A percentile compares a stretch with the other conserved stretches of the same genome.
phyloP scores from a whole-genome alignment of 92 coral and sea anemone genomes.

The Palythoa heliodiscus region DNA sequence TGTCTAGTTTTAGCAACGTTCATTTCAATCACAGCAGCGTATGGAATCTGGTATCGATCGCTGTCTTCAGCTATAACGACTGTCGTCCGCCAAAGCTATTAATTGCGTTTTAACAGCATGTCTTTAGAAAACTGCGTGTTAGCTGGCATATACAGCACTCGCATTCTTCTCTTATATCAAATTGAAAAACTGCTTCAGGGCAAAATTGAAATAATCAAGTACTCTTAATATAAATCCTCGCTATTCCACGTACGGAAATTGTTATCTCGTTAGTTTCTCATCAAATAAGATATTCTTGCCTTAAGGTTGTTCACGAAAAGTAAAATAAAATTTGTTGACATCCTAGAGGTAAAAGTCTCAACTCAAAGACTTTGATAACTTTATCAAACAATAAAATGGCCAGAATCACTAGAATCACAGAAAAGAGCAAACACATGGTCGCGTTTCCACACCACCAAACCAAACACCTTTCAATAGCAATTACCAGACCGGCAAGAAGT shows the following conservation, averaged over 20 bases:
- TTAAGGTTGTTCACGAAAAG: not conserved
- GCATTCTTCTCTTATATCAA: constrained; percentile 16
- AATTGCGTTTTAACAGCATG: constrained; percentile 42
- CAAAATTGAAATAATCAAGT: constrained; percentile 16
- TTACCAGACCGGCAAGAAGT: constrained; percentile 43
- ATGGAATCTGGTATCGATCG: constrained; percentile 25
- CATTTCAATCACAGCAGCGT: not conserved
- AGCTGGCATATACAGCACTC: constrained; percentile 12
- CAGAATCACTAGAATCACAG: not conserved
- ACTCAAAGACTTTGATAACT: not conserved
- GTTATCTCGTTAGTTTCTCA: constrained; percentile 12
- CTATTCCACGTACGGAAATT: constrained; percentile 30
- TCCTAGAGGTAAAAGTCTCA: not conserved
- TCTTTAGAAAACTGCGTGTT: constrained; percentile 35
- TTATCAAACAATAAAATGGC: not conserved
- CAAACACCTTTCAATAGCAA: constrained; percentile 43
- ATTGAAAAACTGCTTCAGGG: constrained; percentile 32
- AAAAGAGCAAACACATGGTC: constrained; percentile 20
- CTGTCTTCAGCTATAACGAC: constrained; percentile 10
- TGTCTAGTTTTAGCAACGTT: constrained; percentile 24
- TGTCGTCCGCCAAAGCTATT: not conserved
- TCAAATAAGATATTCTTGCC: not conserved
- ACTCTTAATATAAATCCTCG: constrained; percentile 19
- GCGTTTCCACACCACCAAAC: constrained; percentile 23
- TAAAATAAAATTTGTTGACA: not conserved